phyloP scores from a whole-genome alignment of 2,797 vertebrate species.

The Choloepus didactylus region DNA sequence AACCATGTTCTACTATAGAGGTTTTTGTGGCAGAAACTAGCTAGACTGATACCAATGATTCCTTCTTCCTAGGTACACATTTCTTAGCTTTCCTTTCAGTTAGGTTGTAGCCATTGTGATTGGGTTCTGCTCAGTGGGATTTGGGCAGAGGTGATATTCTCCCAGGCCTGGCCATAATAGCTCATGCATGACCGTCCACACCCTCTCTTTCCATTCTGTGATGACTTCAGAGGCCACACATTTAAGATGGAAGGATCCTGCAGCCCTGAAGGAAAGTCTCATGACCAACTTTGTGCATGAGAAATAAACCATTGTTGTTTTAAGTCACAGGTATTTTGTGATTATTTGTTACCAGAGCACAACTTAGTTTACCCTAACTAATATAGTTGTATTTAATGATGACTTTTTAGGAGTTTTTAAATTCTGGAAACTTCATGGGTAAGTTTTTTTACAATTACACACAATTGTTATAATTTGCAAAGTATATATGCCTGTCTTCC shows the following conservation, averaged over 20 bases:
- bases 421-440: neutral
- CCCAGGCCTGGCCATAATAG: neutral
- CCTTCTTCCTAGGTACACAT: neutral
- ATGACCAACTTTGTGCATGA: neutral
- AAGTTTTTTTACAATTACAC: neutral
- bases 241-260: neutral
- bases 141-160: neutral
- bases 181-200: neutral
- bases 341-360: neutral
- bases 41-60: neutral
- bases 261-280: neutral
- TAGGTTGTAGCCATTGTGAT: neutral
- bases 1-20: neutral
- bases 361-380: neutral
- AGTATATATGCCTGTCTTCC: neutral
- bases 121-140: neutral
- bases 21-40: neutral
- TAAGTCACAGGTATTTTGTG: neutral
- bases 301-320: neutral
- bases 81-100: neutral
- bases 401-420: conserved; percentile 1
- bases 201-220: neutral
- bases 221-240: neutral
- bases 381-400: conserved; percentile 1
- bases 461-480: neutral